Conservation (phyloP, 2,113 vertebrate genomes). For the Tachuris rubrigastra region DNA sequence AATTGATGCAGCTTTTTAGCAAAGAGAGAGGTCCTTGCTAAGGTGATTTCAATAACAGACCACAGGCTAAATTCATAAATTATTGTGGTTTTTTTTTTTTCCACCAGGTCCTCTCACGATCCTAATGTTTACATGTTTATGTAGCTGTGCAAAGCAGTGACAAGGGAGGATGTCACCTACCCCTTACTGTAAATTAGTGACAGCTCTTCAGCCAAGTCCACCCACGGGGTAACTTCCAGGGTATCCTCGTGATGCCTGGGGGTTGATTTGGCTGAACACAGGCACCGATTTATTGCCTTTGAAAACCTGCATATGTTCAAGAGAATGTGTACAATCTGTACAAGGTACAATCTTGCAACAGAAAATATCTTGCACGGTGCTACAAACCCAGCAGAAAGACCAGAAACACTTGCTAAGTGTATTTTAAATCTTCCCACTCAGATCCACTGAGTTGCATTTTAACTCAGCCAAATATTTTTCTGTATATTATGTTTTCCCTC, state of each 20-base stretch:
- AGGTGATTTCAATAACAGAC: neutral
- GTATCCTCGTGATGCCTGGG: neutral
- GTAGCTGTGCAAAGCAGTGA: neutral
- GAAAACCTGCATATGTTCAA: neutral
- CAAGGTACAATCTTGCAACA: neutral
- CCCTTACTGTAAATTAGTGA: neutral
- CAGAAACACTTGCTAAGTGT: neutral
- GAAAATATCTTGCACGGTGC: neutral
- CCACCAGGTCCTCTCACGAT: neutral
- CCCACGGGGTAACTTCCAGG: neutral
- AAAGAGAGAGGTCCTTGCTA: neutral
- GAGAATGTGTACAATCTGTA: neutral
- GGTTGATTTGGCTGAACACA: neutral
- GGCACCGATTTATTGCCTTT: neutral
- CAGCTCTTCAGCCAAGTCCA: neutral
- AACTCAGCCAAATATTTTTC: neutral
- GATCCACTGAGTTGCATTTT: neutral
- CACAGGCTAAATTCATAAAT: neutral
- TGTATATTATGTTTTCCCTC: neutral
- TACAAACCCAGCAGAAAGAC: neutral
- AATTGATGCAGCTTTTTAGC: accelerated
- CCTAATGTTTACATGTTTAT: neutral
- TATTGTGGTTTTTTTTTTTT: neutral
- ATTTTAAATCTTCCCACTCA: neutral
- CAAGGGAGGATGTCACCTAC: neutral